phyloP scores from a whole-genome alignment of 2,113 vertebrate species.

The Macquaria australasica region DNA sequence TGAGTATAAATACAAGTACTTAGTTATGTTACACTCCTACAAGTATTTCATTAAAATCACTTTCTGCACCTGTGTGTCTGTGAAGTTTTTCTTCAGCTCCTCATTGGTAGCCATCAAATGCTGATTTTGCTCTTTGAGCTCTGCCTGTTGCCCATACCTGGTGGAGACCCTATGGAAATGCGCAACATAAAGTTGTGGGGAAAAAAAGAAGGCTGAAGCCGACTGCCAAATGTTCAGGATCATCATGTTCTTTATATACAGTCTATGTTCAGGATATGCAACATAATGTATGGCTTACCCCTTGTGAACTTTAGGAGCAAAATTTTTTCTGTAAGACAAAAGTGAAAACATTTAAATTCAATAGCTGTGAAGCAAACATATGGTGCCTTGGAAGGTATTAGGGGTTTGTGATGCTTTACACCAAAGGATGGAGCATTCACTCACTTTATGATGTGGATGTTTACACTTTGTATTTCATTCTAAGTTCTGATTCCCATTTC shows the following conservation, averaged over 20 bases:
- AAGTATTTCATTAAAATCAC: neutral
- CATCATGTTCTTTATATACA: no score
- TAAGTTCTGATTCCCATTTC: neutral
- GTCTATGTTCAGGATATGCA: neutral
- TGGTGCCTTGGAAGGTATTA: neutral
- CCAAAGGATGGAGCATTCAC: neutral
- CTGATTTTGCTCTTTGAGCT: conserved; percentile 81
- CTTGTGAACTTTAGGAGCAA: conserved; percentile 68
- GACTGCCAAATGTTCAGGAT: neutral
- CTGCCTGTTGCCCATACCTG: conserved; percentile 77
- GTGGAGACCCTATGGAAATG: conserved; percentile 54
- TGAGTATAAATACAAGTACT: neutral
- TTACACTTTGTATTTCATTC: neutral
- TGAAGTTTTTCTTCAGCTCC: conserved; percentile 80
- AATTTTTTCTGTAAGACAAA: conserved; percentile 75
- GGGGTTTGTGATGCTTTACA: neutral
- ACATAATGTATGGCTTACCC: conserved; percentile 60
- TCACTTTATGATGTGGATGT: neutral
- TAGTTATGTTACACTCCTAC: neutral
- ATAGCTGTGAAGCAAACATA: neutral
- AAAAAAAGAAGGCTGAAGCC: neutral
- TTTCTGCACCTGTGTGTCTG: conserved; percentile 76
- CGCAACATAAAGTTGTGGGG: neutral
- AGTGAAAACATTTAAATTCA: neutral
- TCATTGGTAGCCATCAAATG: conserved; percentile 73